phyloP scores from a whole-genome alignment of 2,797 vertebrate genomes.

The Choloepus didactylus region DNA sequence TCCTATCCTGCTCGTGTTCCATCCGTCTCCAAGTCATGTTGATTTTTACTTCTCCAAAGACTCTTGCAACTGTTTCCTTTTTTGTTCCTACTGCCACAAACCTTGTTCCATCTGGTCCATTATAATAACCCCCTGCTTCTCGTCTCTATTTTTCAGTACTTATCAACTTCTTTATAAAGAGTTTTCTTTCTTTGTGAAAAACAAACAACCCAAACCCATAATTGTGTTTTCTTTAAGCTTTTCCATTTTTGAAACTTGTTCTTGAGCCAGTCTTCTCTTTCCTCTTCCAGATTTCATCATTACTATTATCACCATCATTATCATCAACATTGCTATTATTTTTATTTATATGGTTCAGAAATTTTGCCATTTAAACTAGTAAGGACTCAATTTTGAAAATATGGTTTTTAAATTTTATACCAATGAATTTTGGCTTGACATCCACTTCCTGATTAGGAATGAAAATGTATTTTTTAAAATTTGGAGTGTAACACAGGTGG shows the following conservation, averaged over 20 bases:
- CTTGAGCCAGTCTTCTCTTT: neutral
- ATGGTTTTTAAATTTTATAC: constrained; percentile 66
- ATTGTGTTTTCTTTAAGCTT: constrained; percentile 25
- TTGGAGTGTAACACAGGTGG: neutral
- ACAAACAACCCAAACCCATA: neutral
- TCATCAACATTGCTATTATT: neutral
- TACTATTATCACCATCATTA: neutral
- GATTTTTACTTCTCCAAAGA: neutral
- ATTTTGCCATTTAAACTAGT: constrained; percentile 38
- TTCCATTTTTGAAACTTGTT: constrained; percentile 41
- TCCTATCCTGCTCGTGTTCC: neutral
- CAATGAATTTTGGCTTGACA: constrained; percentile 50
- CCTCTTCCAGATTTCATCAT: neutral
- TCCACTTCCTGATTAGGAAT: constrained; percentile 20
- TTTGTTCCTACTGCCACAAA: neutral
- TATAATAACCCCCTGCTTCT: neutral
- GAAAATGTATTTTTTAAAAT: constrained; percentile 56
- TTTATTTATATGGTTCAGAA: neutral
- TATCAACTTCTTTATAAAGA: constrained; percentile 26
- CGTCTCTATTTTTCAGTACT: constrained; percentile 35
- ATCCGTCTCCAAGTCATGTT: neutral
- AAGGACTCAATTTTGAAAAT: constrained; percentile 61
- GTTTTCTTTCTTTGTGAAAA: constrained; percentile 34
- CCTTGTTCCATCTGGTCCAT: neutral
- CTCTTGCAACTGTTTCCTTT: neutral